Conservation (phyloP, 1,140 invertebrate species). For the Drosophila sp. region DNA sequence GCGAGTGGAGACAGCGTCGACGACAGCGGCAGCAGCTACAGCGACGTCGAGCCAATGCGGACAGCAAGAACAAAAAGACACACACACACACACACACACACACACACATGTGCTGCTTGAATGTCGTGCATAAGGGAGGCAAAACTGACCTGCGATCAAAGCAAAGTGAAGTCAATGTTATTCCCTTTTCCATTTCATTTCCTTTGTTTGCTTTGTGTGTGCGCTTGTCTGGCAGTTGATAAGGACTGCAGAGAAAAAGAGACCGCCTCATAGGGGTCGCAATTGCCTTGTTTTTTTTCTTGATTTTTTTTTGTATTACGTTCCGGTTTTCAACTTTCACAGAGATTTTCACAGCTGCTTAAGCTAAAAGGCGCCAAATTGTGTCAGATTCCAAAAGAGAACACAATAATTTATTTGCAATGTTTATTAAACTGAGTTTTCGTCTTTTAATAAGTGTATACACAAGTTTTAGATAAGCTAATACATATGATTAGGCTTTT, state of each 20-base stretch:
- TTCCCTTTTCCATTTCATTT: constrained; percentile 16
- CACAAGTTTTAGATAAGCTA: constrained; percentile 13
- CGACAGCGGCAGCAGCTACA: neutral
- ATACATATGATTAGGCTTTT: constrained; percentile 25
- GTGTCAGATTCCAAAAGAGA: neutral
- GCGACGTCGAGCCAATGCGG: constrained; percentile 16
- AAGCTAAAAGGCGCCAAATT: constrained; percentile 8
- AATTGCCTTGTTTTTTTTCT: constrained; percentile 9
- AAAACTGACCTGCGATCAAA: constrained; percentile 59
- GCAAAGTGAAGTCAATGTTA: constrained; percentile 13
- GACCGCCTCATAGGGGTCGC: constrained; percentile 30
- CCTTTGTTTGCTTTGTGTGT: constrained; percentile 2
- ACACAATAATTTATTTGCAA: constrained; percentile 16
- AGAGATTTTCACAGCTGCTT: constrained; percentile 24
- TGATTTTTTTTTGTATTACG: constrained; percentile 3
- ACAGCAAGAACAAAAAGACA: constrained; percentile 12
- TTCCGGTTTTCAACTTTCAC: constrained; percentile 39
- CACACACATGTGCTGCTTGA: constrained; percentile 7
- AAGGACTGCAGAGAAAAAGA: constrained; percentile 10
- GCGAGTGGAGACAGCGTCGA: constrained; percentile 31
- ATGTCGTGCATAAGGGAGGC: constrained; percentile 39
- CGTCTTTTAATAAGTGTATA: neutral
- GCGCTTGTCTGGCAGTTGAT: constrained; percentile 9
- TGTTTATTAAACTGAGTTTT: constrained; percentile 1
- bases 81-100: constrained; percentile 32